Base-by-base conservation (phyloP, 2,888 invertebrate species). In the Dorcus hopei region DNA sequence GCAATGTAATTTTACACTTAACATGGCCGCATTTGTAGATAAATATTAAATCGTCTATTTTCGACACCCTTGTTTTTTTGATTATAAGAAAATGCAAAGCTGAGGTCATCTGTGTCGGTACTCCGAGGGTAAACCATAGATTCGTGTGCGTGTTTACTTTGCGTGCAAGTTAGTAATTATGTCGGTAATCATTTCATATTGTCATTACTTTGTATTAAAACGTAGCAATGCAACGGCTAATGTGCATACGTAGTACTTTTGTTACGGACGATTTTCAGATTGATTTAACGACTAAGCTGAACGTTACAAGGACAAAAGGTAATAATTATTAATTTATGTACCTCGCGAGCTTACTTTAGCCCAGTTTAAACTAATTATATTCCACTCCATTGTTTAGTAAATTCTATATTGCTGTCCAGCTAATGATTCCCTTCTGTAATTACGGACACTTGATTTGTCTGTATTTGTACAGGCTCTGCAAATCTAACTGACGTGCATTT, bases 151-250 rank as follows among this genome's bases (percentile, higher is more conserved):
- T 70, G 65, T 66, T 61, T 41, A 54, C 58, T 58, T 73, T 66
- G 74, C 74, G 72, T 74, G 74, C 62, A 61, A 51, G 38, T 54
- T 57, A 56, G 69, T 73, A 74, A 74, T 74, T 74, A 74, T 67
- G 69, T 64, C 66, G 52, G 66, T 73, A 74, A 74, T 72, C 70
- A 74, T 72, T 73, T 66, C 70, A 67, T 70, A 74, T 74, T 73
- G 74, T 74, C 73, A 74, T 74, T 74, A 74, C 70, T 67, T 50
- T 66, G 70, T 69, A 72, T 73, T 74, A 73, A 72, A 74, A 70
- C 70, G 67, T 69, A 70, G 52, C 48, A 56, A 57, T 49, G 51
- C 52, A 51, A 49, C 52, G 56, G 62, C 65, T 70, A 68, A 68
- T 70, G 68, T 64, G 65, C 62, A 65, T 65, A 66, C 50, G 57